Evolutionary conservation across 2,797 vertebrate species (phyloP).

Genomic region (Channa striata): DNA sequence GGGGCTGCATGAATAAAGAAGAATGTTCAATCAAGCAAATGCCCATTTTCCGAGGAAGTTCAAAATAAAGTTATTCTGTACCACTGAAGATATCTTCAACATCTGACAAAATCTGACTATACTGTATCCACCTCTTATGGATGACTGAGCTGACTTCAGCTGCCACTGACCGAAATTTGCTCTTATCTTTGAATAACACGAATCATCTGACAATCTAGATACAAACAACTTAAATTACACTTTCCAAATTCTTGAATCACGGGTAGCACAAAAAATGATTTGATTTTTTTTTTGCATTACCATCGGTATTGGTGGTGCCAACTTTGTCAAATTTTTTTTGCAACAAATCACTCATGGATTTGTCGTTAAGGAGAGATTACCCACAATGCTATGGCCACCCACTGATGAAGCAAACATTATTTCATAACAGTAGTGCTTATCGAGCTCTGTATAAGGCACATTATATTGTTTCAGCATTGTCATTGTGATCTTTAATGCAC

Average conservation of each 20-base stretch:
- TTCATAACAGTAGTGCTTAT: too few relatives aligned
- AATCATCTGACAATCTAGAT: background rate
- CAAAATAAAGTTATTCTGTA: background rate
- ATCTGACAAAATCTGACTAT: background rate
- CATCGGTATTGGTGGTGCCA: background rate
- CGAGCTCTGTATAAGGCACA: too few relatives aligned
- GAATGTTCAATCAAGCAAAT: background rate
- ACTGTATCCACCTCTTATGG: background rate
- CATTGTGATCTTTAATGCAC: too few relatives aligned
- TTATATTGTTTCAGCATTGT: too few relatives aligned
- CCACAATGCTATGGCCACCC: too few relatives aligned
- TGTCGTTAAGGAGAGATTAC: background rate
- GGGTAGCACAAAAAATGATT: background rate
- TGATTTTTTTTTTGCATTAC: background rate
- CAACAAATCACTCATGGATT: background rate
- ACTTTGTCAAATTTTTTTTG: background rate
- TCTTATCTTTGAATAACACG: too few relatives aligned
- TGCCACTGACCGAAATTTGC: too few relatives aligned
- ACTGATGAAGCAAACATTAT: too few relatives aligned
- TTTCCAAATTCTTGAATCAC: background rate
- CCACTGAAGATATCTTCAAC: background rate
- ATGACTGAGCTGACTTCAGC: background rate
- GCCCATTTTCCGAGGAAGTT: background rate
- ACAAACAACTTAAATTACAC: background rate
- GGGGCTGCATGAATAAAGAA: conserved; percentile 14